Base-by-base conservation (phyloP, 2,113 vertebrate genomes). In the Centropristis striata region DNA sequence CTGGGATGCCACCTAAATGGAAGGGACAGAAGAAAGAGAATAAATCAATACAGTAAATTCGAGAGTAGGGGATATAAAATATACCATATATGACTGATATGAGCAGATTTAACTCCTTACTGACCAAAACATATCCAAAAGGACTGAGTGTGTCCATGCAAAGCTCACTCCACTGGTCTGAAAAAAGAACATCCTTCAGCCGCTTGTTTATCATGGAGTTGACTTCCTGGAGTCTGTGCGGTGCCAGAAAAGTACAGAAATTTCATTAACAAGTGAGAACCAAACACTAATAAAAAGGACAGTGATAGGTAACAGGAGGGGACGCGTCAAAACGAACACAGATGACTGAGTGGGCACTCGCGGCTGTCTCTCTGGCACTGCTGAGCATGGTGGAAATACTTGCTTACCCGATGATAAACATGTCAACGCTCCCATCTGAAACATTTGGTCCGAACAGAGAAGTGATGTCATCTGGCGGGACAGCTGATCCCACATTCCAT, bases 161-260 rank as follows among this genome's bases (percentile, higher is more conserved):
- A 28, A 96, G 96, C 78, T 99, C 97, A 0, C 96, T 99, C 98
- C 98, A 99, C 90, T 98, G 97, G 90, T 99, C 98, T 0, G 96
- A 97, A 86, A 99, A 99, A n/a, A 99, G 96, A 27, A 92, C 98
- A 37, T 99, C 98, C 90, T 99, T 99, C 85, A 99, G 95, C 32
- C 98, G 92, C 88, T 98, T 97, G 93, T 97, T 99, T 87, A 99
- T 97, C 97, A 97, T 99, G 64, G 97, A 99, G 84, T 99, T 99
- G 74, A 99, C 97, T 90, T 99, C 98, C 87, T 99, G 98, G 76
- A 99, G 92, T 86, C 98, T 99, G 89, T 46, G 67, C 7, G 21
- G 60, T 65, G 49, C 49, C 66, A 81, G 37, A 77, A 73, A 83
- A 68, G 61, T 15, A 78, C 65, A 84, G 68, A 78, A 72, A 54